Conservation (phyloP, 2,888 invertebrate genomes). For the Gisinianus flammeolus region DNA sequence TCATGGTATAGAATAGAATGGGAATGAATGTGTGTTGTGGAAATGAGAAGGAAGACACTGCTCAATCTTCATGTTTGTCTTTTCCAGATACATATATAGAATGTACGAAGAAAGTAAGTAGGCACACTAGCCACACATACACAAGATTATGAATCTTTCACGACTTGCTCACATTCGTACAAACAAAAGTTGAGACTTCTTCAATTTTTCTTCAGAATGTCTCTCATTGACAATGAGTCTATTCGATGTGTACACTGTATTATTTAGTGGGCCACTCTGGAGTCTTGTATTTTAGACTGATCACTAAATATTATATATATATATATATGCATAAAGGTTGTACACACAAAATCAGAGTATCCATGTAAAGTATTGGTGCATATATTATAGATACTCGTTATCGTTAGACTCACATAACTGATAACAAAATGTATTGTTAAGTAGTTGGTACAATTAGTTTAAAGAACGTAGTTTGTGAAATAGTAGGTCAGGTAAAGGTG, state of each 20-base stretch:
- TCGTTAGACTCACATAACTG: neutral
- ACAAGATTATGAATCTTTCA: conserved; percentile 9
- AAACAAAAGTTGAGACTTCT: neutral
- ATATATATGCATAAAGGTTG: neutral
- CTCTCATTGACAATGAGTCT: neutral
- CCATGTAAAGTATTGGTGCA: neutral
- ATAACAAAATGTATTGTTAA: conserved; percentile 8
- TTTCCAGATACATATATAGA: too few relatives aligned
- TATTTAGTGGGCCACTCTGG: neutral
- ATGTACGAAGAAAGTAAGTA: too few relatives aligned
- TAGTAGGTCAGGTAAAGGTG: conserved; percentile 18
- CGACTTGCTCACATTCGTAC: neutral
- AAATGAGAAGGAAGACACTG: neutral
- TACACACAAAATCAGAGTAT: neutral
- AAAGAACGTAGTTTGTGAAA: neutral
- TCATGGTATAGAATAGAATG: too few relatives aligned
- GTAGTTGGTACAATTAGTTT: neutral
- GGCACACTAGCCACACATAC: too few relatives aligned
- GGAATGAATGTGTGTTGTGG: neutral
- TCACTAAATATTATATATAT: neutral
- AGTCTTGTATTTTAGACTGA: neutral
- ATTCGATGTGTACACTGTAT: neutral
- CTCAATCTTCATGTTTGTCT: neutral
- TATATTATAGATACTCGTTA: neutral
- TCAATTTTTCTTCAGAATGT: neutral